phyloP scores from a whole-genome alignment of 2,797 vertebrate species.

The Gallinago solitaria region DNA sequence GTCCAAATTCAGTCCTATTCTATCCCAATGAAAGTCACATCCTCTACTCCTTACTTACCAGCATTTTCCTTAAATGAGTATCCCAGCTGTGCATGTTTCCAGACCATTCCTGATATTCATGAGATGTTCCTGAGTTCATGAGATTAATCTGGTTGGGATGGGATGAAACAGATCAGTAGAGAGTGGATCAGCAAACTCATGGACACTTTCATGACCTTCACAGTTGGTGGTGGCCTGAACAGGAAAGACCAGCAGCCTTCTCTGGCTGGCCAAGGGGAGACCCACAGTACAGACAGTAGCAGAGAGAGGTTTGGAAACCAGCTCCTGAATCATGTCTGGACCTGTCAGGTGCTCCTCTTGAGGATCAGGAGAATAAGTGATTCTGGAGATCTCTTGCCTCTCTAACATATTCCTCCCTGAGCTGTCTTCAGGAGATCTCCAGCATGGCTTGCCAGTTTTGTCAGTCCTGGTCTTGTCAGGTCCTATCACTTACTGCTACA shows the following conservation, averaged over 20 bases:
- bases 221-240: neutral
- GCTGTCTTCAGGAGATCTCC: neutral
- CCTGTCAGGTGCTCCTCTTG: neutral
- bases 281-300: neutral
- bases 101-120: neutral
- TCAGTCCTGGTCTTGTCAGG: neutral
- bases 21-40: neutral
- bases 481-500: neutral
- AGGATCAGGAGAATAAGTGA: neutral
- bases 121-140: neutral
- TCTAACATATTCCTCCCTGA: neutral
- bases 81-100: neutral
- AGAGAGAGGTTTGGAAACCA: neutral
- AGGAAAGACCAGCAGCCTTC: neutral
- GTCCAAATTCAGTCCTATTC: neutral
- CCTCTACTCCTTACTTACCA: neutral
- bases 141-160: neutral
- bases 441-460: neutral
- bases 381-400: neutral
- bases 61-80: neutral
- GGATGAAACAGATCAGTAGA: neutral
- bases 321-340: neutral
- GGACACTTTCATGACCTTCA: neutral
- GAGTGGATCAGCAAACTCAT: neutral
- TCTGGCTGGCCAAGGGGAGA: neutral